These are phyloP conservation scores for Sympetrum striolatum DNA, from an alignment of 2,888 invertebrate species.

Conservation along the genomic window DNA sequence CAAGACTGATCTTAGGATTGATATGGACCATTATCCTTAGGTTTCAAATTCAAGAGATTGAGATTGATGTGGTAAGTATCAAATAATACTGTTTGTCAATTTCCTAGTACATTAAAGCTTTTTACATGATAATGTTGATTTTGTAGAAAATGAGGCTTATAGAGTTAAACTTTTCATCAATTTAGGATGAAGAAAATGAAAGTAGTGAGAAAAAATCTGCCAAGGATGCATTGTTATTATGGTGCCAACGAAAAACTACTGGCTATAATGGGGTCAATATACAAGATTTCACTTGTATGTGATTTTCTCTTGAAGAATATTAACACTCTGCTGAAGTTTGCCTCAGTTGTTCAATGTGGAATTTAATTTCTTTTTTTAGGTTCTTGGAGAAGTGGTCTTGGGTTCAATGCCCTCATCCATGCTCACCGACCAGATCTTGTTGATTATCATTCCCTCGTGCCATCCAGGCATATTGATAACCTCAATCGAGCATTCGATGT, in stretches of 20 bases:
- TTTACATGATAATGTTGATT: constrained; percentile 44
- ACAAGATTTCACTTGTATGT: constrained; percentile 77
- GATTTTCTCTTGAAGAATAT: neutral
- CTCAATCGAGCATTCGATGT: constrained; percentile 97
- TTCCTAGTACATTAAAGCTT: neutral
- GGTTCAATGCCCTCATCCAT: constrained; percentile 98
- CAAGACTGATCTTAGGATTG: constrained; percentile 92
- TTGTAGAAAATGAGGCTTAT: constrained; percentile 89
- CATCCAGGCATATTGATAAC: constrained; percentile 88
- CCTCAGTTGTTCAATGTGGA: no score
- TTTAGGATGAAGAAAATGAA: constrained; percentile 91
- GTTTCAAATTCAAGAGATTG: constrained; percentile 99
- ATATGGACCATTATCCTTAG: constrained; percentile 99
- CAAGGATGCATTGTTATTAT: constrained; percentile 95
- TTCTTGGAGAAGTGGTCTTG: constrained; percentile 96
- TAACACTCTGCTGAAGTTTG: no score
- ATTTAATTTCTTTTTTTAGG: constrained; percentile 58
- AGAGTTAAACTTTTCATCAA: constrained; percentile 98
- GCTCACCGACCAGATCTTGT: constrained; percentile 96
- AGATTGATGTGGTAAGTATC: constrained; percentile 87
- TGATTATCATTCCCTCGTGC: constrained; percentile 81
- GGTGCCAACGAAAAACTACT: constrained; percentile 98
- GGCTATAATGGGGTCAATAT: constrained; percentile 91
- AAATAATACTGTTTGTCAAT: neutral
- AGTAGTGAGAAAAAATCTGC: constrained; percentile 98